A percentile compares a stretch with the other conserved stretches of the same genome.
Evolutionary conservation across 2,888 invertebrate species (phyloP).

Genomic region (Amphipyra tragopoginis): DNA sequence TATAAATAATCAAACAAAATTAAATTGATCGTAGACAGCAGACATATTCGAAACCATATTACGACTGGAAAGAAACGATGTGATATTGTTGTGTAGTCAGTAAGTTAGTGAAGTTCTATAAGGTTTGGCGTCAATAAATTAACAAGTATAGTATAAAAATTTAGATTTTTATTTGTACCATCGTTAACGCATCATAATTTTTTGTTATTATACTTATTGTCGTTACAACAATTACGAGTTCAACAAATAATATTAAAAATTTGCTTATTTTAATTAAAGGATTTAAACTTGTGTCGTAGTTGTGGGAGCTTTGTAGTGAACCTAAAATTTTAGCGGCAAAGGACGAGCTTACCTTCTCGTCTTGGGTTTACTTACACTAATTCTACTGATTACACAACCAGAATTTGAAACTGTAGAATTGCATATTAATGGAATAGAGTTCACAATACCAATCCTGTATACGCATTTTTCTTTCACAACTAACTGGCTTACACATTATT

Average conservation of each 20-base stretch:
- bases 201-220: not conserved
- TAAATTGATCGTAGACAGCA: slow-evolving; percentile 37
- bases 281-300: not conserved
- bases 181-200: not conserved
- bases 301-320: not conserved
- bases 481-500: no score
- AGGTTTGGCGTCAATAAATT: slow-evolving; percentile 57
- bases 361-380: slow-evolving; percentile 12
- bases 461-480: slow-evolving; percentile 11
- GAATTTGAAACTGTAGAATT: slow-evolving; percentile 7
- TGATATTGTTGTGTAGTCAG: slow-evolving; percentile 71
- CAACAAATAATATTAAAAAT: not conserved
- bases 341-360: not conserved
- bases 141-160: slow-evolving; percentile 35
- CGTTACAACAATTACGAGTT: not conserved
- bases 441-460: slow-evolving; percentile 11
- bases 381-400: slow-evolving; percentile 47
- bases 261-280: no score
- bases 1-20: slow-evolving; percentile 26
- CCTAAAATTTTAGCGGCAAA: not conserved
- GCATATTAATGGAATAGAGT: slow-evolving; percentile 14
- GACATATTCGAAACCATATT: slow-evolving; percentile 32
- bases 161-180: slow-evolving; percentile 33
- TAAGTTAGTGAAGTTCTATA: slow-evolving; percentile 51
- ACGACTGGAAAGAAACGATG: slow-evolving; percentile 49